Conservation (phyloP, 2,113 vertebrate species). For the Lepus americanus region DNA sequence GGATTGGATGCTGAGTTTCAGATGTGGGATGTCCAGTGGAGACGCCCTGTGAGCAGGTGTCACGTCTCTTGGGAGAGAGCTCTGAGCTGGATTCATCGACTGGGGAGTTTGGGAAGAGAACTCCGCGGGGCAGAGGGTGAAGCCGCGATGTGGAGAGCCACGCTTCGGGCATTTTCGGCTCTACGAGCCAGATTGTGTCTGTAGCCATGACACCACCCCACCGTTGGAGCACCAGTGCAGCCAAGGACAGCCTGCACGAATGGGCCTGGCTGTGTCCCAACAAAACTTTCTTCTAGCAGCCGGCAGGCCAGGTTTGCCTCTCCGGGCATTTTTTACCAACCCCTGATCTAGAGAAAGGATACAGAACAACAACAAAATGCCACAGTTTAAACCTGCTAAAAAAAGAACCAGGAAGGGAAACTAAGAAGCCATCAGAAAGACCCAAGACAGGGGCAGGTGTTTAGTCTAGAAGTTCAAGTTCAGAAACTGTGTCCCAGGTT, state of each 20-base stretch:
- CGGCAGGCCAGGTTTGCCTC: neutral
- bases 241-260: neutral
- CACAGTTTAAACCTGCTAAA: neutral
- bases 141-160: neutral
- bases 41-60: neutral
- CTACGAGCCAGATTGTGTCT: neutral
- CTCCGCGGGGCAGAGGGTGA: neutral
- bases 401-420: neutral
- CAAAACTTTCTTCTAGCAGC: no score
- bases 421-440: neutral
- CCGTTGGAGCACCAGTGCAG: neutral
- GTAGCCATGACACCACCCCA: neutral
- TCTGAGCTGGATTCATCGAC: neutral
- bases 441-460: neutral
- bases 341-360: neutral
- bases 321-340: neutral
- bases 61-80: neutral
- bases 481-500: no score
- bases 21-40: neutral
- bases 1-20: neutral
- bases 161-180: neutral
- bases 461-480: no score
- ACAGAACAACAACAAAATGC: neutral
- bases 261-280: rapidly evolving
- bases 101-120: neutral